Evolutionary conservation across 2,113 vertebrate species (phyloP).

Genomic region (Nibea coibor): DNA sequence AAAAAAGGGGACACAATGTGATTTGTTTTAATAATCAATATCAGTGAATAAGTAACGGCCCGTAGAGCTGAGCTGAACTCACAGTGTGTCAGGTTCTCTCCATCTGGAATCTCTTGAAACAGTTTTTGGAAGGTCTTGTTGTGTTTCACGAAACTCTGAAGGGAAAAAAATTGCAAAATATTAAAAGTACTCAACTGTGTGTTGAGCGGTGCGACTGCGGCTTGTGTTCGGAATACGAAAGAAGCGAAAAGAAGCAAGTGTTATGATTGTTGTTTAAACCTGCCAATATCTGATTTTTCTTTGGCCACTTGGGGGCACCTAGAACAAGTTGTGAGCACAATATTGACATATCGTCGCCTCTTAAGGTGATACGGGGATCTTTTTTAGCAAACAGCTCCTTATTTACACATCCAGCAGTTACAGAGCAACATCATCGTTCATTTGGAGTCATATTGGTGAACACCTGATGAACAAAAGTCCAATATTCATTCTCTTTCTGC

Average conservation of each 20-base stretch:
- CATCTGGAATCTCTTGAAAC: slow-evolving; percentile 82
- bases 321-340: neutral
- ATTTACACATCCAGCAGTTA: neutral
- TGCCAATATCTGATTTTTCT: neutral
- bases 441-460: neutral
- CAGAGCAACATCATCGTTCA: neutral
- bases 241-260: slow-evolving; percentile 21
- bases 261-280: neutral
- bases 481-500: neutral
- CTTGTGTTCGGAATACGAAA: neutral
- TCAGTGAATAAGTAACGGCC: slow-evolving; percentile 29
- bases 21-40: slow-evolving; percentile 43
- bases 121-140: slow-evolving; percentile 83
- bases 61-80: slow-evolving; percentile 58
- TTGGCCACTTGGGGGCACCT: neutral
- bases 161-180: neutral
- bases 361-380: neutral
- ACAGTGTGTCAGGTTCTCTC: slow-evolving; percentile 80
- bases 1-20: slow-evolving; percentile 2
- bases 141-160: slow-evolving; percentile 76
- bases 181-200: neutral
- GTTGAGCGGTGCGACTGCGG: neutral
- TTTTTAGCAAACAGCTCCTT: neutral
- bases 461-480: no score
- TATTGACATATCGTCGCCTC: neutral